A percentile compares a stretch with the other conserved stretches of the same genome.
Conservation (phyloP, 2,888 invertebrate genomes). For the Eumerus sabulonum region DNA sequence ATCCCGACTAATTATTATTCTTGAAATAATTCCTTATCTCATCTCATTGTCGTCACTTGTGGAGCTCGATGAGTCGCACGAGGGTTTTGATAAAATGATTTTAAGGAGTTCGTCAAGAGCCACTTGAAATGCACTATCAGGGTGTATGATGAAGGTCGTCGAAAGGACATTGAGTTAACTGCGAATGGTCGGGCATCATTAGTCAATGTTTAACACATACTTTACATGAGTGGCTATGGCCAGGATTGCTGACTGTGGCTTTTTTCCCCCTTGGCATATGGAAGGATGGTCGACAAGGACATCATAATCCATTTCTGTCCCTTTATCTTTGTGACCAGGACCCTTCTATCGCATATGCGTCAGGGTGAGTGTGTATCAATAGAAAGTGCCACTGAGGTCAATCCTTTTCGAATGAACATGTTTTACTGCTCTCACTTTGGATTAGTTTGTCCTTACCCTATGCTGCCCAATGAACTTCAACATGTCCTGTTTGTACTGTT, state of each 20-base stretch:
- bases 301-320: constrained; percentile 30
- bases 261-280: constrained; percentile 12
- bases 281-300: neutral
- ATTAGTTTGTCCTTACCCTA: constrained; percentile 23
- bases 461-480: neutral
- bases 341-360: too few relatives aligned
- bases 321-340: too few relatives aligned
- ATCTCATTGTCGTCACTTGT: constrained; percentile 8
- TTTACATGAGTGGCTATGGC: constrained; percentile 48
- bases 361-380: constrained; percentile 32
- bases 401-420: constrained; percentile 36
- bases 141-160: constrained; percentile 16
- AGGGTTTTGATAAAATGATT: constrained; percentile 18
- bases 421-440: constrained; percentile 22
- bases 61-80: neutral
- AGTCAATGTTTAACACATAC: constrained; percentile 61
- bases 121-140: neutral
- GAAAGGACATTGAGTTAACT: constrained; percentile 45
- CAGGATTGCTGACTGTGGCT: constrained; percentile 41
- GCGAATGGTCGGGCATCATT: constrained; percentile 29
- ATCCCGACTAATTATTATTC: constrained; percentile 64
- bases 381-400: constrained; percentile 46
- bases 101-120: constrained; percentile 53
- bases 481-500: neutral
- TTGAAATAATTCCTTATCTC: constrained; percentile 40